phyloP scores from a whole-genome alignment of 2,888 invertebrate genomes.

The Chloroclysta siterata region DNA sequence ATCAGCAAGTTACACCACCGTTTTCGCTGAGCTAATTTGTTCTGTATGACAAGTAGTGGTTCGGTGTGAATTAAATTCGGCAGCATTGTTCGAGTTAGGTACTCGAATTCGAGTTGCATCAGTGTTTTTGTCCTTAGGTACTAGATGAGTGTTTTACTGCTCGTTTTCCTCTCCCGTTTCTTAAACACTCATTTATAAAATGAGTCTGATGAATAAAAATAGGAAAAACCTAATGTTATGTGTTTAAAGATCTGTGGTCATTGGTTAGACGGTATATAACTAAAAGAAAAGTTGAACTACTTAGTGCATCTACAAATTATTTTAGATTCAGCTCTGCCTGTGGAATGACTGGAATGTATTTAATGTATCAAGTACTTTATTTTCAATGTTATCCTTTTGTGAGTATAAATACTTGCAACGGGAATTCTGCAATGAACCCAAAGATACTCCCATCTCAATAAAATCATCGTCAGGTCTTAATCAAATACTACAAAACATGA shows the following conservation, averaged over 20 bases:
- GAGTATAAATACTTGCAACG: not conserved
- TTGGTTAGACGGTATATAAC: not conserved
- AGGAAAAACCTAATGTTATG: not conserved
- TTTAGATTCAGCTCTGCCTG: not conserved
- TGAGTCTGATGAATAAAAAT: not conserved
- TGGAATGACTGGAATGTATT: not conserved
- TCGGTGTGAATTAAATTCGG: slow-evolving; percentile 37
- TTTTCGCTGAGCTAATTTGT: slow-evolving; percentile 40
- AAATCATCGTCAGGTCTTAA: not conserved
- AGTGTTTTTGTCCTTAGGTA: slow-evolving; percentile 12
- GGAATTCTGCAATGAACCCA: not conserved
- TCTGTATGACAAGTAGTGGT: slow-evolving; percentile 35
- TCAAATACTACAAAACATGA: not conserved
- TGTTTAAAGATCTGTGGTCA: not conserved
- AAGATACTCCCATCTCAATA: not conserved
- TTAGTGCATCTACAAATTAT: not conserved
- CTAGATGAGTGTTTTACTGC: slow-evolving; percentile 9
- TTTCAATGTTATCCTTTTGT: not conserved
- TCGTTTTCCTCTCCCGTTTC: slow-evolving; percentile 34
- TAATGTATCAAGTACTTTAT: not conserved
- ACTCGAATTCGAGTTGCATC: slow-evolving; percentile 28
- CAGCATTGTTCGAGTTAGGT: slow-evolving; percentile 32
- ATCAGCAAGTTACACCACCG: slow-evolving; percentile 45
- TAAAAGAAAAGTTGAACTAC: not conserved
- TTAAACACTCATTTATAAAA: not conserved